Evolutionary conservation across 2,113 vertebrate species (phyloP), one percentile per base, ranked within the genome.

Genomic region (Paraplagusia blochii): DNA sequence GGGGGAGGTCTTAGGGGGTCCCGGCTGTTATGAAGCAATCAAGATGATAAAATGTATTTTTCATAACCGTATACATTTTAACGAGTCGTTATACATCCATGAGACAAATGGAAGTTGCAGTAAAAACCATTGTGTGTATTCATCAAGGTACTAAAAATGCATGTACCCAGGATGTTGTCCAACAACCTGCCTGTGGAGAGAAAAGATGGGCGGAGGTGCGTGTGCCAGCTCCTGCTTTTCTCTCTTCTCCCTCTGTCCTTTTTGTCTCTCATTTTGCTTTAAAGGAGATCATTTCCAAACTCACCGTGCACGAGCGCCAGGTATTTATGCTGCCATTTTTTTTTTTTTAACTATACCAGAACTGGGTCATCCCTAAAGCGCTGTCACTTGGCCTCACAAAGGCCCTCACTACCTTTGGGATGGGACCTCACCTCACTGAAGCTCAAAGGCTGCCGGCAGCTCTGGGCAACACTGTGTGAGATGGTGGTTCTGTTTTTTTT

Each of bases 281-380:
- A 76, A 75, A 72, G 66, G 49, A 53, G 29, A 56, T 18, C 1
- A 10, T 63, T 29, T 66, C 54, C 64, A 77, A 71, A 68, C 46
- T 34, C 50, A 53, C 35, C 66, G 58, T 40, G n/a, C n/a, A n/a
- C n/a, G 38, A 62, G 44, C 49, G 56, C 50, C 70, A 72, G 60
- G 33, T 69, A 59, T 76, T 53, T 58, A 64, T 29, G 22, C 55
- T 60, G 56, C 36, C 17, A 33, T 91, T 91, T 36, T 87, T 58
- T 91, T 22, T 89, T n/a, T n/a, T 88, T 90, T 8, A 89, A 88
- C 74, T 88, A 89, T 15, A 89, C 81, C 69, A 85, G 53, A 85
- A 84, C 16, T 85, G 77, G 83, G 76, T 81, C 81, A 81, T 19
- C 69, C 71, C 74, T 70, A 18, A 64, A 72, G 73, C 68, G 44